Evolutionary conservation across 2,888 invertebrate genomes (phyloP).

Genomic region (Tenthredo livida): DNA sequence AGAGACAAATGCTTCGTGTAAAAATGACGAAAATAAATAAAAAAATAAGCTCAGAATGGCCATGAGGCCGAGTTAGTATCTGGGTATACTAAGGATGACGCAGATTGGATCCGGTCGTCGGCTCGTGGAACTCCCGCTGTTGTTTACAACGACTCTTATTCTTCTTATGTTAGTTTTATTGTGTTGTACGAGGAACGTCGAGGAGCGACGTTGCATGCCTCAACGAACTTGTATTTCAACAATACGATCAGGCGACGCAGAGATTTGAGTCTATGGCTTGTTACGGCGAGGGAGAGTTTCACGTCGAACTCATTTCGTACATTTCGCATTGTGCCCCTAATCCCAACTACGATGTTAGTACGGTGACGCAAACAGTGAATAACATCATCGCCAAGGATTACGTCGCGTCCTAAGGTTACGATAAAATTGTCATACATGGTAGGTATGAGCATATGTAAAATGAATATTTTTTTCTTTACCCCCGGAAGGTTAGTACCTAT

Average conservation of each 20-base stretch:
- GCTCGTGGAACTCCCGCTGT: constrained; percentile 14
- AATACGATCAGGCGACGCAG: neutral
- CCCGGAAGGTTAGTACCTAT: neutral
- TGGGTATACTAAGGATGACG: neutral
- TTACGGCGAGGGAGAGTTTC: neutral
- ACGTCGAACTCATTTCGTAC: neutral
- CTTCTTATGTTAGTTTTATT: constrained; percentile 16
- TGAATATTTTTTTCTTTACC: neutral
- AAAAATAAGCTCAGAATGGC: neutral
- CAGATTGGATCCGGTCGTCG: constrained; percentile 24
- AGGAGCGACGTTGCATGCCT: neutral
- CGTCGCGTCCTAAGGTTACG: neutral
- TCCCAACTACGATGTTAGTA: too few species aligned
- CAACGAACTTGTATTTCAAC: neutral
- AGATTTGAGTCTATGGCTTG: neutral
- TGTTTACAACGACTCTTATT: constrained; percentile 23
- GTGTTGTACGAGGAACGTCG: neutral
- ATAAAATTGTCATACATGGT: neutral
- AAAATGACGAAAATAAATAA: neutral
- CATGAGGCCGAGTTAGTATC: neutral
- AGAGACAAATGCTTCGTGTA: neutral
- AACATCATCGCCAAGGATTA: constrained; percentile 12
- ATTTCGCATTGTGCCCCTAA: neutral
- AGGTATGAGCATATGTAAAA: neutral
- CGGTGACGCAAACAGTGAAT: neutral